Evolutionary conservation across 2,888 invertebrate genomes (phyloP).

Genomic region (Nomada fabriciana): DNA sequence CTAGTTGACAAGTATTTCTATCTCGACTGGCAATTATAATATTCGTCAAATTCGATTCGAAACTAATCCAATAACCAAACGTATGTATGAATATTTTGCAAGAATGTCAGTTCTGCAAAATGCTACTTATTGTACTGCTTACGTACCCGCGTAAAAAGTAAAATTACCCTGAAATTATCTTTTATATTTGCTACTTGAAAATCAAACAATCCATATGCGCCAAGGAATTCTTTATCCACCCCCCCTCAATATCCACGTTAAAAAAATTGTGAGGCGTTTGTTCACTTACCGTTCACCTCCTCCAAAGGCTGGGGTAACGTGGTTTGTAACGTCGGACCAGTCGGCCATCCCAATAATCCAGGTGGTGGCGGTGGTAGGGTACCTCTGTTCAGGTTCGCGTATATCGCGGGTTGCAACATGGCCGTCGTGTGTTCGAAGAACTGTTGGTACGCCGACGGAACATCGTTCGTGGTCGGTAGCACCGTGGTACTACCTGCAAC

Average conservation of each 20-base stretch:
- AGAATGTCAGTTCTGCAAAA: too few relatives aligned
- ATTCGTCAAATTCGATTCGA: too few relatives aligned
- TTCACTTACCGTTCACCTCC: constrained; percentile 81
- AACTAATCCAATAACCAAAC: too few relatives aligned
- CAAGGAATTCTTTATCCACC: background rate
- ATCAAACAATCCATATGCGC: too few relatives aligned
- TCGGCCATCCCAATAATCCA: constrained; percentile 70
- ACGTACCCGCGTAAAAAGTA: too few relatives aligned
- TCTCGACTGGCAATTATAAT: too few relatives aligned
- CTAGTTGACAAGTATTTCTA: too few relatives aligned
- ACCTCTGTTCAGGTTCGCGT: constrained; percentile 77
- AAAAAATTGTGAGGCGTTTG: background rate
- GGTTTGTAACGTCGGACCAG: constrained; percentile 71
- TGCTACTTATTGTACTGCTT: too few relatives aligned
- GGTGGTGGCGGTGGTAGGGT: constrained; percentile 77
- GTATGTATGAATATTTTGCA: too few relatives aligned
- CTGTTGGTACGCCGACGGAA: constrained; percentile 81
- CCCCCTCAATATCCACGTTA: too few relatives aligned
- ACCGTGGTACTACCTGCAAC: constrained; percentile 77
- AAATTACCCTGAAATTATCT: too few relatives aligned
- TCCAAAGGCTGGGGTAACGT: constrained; percentile 80
- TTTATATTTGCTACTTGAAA: too few relatives aligned
- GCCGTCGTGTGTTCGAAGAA: constrained; percentile 82
- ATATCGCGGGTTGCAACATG: constrained; percentile 80
- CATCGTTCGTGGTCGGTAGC: constrained; percentile 78